Conservation (phyloP, 2,797 vertebrate species). For the Gambusia yucatana region DNA sequence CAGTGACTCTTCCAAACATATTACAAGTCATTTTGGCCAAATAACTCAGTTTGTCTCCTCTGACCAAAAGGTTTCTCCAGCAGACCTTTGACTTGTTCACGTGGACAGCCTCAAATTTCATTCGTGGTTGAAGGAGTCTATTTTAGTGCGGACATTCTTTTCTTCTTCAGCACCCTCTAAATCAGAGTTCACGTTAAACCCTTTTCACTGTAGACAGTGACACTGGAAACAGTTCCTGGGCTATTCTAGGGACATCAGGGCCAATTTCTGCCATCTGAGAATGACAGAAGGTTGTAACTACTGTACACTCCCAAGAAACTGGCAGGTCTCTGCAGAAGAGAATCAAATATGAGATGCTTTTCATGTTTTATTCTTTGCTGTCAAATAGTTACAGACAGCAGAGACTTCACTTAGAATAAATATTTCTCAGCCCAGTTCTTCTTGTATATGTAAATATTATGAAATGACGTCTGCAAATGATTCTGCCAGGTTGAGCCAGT, state of each 20-base stretch:
- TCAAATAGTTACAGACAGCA: not conserved
- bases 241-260: not conserved
- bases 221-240: not conserved
- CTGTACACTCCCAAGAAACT: not conserved
- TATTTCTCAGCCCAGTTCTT: not conserved
- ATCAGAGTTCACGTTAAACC: not conserved
- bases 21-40: not conserved
- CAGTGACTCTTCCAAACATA: not conserved
- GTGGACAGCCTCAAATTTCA: not conserved
- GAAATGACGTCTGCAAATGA: not conserved
- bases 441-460: not conserved
- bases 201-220: not conserved
- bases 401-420: not conserved
- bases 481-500: not conserved
- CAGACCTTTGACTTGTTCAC: not conserved
- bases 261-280: not conserved
- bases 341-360: not conserved
- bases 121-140: not conserved
- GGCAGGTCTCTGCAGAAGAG: not conserved
- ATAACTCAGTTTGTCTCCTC: not conserved
- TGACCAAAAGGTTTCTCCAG: not conserved
- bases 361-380: not conserved
- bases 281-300: not conserved
- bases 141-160: not conserved
- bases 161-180: not conserved